Evolutionary conservation across 2,797 vertebrate species (phyloP), one percentile per base, ranked within the genome.

Genomic region (Benthosema pterotum): DNA sequence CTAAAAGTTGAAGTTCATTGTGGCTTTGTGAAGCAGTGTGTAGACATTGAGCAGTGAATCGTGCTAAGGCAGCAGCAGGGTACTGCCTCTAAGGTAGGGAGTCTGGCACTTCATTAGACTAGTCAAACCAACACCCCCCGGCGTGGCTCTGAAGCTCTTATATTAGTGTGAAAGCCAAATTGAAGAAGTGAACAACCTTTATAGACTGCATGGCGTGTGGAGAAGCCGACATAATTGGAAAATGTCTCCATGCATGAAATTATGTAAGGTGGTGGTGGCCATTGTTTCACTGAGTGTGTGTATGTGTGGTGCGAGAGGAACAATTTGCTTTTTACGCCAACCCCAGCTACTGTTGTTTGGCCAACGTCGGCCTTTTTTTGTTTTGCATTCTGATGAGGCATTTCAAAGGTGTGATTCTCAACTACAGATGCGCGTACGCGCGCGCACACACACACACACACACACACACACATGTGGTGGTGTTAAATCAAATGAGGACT

Each of bases 201-300:
- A 25, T 25, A 52, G 48, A 47, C 12, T 50, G 63, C 57, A 59
- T 48, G 38, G 4, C 42, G n/a, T 42, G 50, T 45, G 42, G 0
- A 14, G 11, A 47, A 25, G 62, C 51, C 57, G 38, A 4, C 25
- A 17, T 63, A 70, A 75, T 71, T 68, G 66, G 59, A 76, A 74
- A 42, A 62, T 42, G n/a, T 69, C 4, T 51, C 50, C 16, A 57
- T 63, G 64, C 72, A 71, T 78, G 60, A 79, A 77, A 69, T 77
- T 13, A 57, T 25, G 18, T 32, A 47, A 57, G 57, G 25, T 57
- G 51, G n/a, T n/a, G n/a, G n/a, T n/a, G n/a, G n/a, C 9, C n/a
- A 13, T 52, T 51, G 59, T 60, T 69, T 57, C 51, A 47, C 71
- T 68, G 55, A 70, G 74, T 74, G 60, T 51, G 1, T 54, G 19